A percentile compares a stretch with the other conserved stretches of the same genome.
Conservation (phyloP, 2,113 vertebrate species). For the Tachycineta bicolor region DNA sequence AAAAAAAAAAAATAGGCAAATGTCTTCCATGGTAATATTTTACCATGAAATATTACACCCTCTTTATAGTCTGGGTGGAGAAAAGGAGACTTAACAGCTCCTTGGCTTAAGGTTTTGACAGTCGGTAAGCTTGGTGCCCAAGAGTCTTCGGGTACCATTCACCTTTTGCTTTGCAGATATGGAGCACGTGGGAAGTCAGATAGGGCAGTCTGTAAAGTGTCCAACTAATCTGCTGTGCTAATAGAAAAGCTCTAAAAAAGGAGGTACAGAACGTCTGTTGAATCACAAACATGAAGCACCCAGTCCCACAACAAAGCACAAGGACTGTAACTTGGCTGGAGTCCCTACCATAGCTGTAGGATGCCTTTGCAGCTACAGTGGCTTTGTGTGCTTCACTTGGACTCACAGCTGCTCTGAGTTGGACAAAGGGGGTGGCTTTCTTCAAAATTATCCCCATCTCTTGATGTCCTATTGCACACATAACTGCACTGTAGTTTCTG, state of each 20-base stretch:
- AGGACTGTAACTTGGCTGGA: neutral
- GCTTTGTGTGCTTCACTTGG: neutral
- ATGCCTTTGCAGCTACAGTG: neutral
- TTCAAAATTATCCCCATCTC: neutral
- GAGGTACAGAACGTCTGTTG: neutral
- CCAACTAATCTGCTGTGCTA: neutral
- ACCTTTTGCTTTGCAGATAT: neutral
- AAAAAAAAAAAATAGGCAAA: neutral
- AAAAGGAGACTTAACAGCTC: neutral
- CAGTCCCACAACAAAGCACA: neutral
- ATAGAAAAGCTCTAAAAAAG: neutral
- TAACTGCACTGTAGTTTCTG: neutral
- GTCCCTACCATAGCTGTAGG: neutral
- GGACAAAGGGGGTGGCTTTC: neutral
- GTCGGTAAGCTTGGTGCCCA: neutral
- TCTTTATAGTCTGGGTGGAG: neutral
- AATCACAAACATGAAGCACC: accelerated
- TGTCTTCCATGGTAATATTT: neutral
- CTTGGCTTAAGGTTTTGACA: neutral
- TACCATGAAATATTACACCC: neutral
- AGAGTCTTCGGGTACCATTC: neutral
- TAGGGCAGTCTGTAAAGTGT: neutral
- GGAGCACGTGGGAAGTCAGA: neutral
- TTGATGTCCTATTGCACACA: neutral
- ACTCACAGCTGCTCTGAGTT: neutral